Evolutionary conservation across 2,888 invertebrate genomes (phyloP).

Genomic region (Strigamia transsilvanica): DNA sequence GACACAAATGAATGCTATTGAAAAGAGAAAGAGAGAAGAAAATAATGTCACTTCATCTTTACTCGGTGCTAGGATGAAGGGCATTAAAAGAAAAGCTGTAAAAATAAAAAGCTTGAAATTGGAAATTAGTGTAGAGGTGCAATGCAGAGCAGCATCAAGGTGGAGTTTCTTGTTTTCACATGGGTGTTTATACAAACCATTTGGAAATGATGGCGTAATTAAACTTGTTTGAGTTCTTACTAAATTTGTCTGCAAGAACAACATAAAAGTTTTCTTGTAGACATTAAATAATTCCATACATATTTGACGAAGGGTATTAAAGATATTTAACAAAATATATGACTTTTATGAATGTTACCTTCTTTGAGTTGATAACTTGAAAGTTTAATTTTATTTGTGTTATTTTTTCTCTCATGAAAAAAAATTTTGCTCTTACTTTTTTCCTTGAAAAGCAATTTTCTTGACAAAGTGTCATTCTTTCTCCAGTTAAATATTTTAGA

Average conservation of each 20-base stretch:
- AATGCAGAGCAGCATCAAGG: constrained; percentile 35
- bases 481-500: constrained; percentile 25
- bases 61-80: constrained; percentile 22
- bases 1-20: constrained; percentile 49
- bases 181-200: constrained; percentile 45
- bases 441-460: constrained; percentile 2
- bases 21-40: constrained; percentile 46
- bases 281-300: constrained; percentile 13
- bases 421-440: not conserved
- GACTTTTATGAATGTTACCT: not conserved
- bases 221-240: constrained; percentile 30
- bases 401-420: not conserved
- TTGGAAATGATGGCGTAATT: constrained; percentile 40
- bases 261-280: constrained; percentile 24
- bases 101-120: constrained; percentile 49
- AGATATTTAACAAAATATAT: not conserved
- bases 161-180: constrained; percentile 46
- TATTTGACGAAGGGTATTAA: not conserved
- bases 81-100: constrained; percentile 39
- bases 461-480: constrained; percentile 26
- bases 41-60: constrained; percentile 46
- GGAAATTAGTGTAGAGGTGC: constrained; percentile 31
- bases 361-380: not conserved
- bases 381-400: not conserved
- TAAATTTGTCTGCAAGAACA: constrained; percentile 1